A percentile compares a stretch with the other conserved stretches of the same genome.
These are phyloP conservation scores for Cheilosia soror DNA, from an alignment of 2,888 invertebrate species.

Conservation along the genomic window DNA sequence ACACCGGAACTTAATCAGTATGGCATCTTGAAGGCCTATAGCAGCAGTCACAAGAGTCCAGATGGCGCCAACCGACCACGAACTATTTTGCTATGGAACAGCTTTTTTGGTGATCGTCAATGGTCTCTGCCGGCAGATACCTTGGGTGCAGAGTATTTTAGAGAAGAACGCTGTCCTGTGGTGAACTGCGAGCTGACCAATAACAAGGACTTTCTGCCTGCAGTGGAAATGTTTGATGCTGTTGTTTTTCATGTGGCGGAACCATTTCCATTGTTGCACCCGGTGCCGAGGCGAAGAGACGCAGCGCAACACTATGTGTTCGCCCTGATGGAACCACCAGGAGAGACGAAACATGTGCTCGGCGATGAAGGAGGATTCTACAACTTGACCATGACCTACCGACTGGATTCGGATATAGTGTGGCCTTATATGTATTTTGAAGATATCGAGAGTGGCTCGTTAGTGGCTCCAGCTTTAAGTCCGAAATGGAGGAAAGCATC, in stretches of 20 bases:
- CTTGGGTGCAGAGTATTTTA: slow-evolving; percentile 78
- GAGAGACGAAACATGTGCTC: slow-evolving; percentile 81
- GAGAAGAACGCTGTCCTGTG: slow-evolving; percentile 80
- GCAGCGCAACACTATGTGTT: slow-evolving; percentile 85
- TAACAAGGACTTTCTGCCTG: slow-evolving; percentile 79
- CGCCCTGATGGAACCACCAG: slow-evolving; percentile 84
- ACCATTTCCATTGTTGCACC: slow-evolving; percentile 79
- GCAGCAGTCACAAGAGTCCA: neutral
- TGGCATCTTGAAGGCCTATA: slow-evolving; percentile 77
- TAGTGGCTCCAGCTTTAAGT: slow-evolving; percentile 79
- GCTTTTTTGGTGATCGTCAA: slow-evolving; percentile 79
- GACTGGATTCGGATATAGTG: slow-evolving; percentile 84
- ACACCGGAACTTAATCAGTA: slow-evolving; percentile 80
- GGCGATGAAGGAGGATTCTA: slow-evolving; percentile 83
- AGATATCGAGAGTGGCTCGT: slow-evolving; percentile 78
- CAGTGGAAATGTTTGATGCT: slow-evolving; percentile 84
- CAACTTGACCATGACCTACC: slow-evolving; percentile 86
- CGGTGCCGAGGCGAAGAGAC: slow-evolving; percentile 82
- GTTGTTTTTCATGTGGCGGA: slow-evolving; percentile 85
- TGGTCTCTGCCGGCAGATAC: slow-evolving; percentile 80
- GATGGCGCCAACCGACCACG: slow-evolving; percentile 43
- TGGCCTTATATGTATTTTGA: slow-evolving; percentile 83
- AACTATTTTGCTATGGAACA: slow-evolving; percentile 81
- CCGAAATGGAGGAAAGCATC: slow-evolving; percentile 79
- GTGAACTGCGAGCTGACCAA: slow-evolving; percentile 84